Percentiles rank a stretch among this genome's conserved stretches.
Conservation (phyloP, 2,113 vertebrate genomes). For the Apteryx mantelli region DNA sequence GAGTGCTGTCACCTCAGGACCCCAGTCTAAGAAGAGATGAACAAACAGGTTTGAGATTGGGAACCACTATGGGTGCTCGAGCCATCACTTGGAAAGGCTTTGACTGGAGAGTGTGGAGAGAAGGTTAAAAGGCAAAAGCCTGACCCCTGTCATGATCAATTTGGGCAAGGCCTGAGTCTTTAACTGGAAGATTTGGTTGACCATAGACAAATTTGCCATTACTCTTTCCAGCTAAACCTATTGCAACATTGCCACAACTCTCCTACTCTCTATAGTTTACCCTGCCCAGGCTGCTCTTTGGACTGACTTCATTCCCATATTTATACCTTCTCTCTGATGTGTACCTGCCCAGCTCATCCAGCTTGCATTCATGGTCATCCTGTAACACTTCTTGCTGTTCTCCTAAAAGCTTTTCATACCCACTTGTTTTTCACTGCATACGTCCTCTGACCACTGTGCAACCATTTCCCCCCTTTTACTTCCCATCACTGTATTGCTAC, state of each 20-base stretch:
- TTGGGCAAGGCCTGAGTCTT: not conserved
- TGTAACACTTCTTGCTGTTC: not conserved
- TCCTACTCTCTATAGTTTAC: not conserved
- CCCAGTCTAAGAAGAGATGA: not conserved
- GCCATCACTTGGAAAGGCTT: not conserved
- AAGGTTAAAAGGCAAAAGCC: not conserved
- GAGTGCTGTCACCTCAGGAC: not conserved
- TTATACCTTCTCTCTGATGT: not conserved
- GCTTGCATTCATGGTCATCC: not conserved
- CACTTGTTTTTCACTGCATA: slow-evolving; percentile 40
- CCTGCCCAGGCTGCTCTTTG: not conserved
- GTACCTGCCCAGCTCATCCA: not conserved
- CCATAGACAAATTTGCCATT: fast-evolving
- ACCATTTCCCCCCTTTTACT: slow-evolving; percentile 38
- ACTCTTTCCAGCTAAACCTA: not conserved
- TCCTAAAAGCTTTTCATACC: not conserved
- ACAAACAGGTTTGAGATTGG: not conserved
- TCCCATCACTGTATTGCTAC: slow-evolving; percentile 27
- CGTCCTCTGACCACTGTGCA: slow-evolving; percentile 12
- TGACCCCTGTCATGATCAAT: not conserved
- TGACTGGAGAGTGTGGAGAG: not conserved
- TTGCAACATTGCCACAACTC: not conserved
- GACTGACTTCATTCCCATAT: not conserved
- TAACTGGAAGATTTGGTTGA: not conserved
- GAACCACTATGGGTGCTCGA: not conserved